Evolutionary conservation across 2,797 vertebrate genomes (phyloP).

Genomic region (Danionella dracula): DNA sequence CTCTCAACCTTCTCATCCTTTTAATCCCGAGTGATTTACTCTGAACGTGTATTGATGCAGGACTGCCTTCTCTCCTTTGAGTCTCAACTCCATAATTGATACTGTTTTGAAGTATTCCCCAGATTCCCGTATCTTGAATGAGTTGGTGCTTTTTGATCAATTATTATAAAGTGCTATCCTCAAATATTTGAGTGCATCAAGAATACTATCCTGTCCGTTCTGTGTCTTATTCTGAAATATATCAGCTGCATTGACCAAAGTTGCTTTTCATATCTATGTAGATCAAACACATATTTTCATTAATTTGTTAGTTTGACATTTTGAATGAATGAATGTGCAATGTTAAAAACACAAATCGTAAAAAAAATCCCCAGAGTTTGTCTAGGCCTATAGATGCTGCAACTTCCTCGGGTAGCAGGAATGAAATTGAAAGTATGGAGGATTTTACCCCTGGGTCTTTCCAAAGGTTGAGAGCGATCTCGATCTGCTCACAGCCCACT

Average conservation of each 20-base stretch:
- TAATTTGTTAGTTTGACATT: neutral
- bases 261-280: neutral
- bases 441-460: constrained; percentile 47
- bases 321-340: neutral
- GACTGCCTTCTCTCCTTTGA: constrained; percentile 63
- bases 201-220: constrained; percentile 39
- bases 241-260: neutral
- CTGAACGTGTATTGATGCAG: constrained; percentile 69
- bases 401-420: neutral
- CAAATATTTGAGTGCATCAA: constrained; percentile 48
- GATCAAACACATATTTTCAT: neutral
- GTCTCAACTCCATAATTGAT: constrained; percentile 71
- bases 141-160: constrained; percentile 64
- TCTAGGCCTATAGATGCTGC: neutral
- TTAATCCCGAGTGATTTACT: constrained; percentile 63
- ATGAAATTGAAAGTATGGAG: neutral
- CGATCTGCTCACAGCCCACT: constrained; percentile 51
- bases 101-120: constrained; percentile 65
- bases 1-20: constrained; percentile 61
- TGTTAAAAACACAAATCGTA: neutral
- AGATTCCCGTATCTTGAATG: constrained; percentile 50
- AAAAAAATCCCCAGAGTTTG: neutral
- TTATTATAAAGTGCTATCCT: constrained; percentile 63
- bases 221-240: neutral
- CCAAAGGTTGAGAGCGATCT: constrained; percentile 46